These are phyloP conservation scores for Esox lucius DNA, from an alignment of 2,797 vertebrate species.

Conservation along the genomic window DNA sequence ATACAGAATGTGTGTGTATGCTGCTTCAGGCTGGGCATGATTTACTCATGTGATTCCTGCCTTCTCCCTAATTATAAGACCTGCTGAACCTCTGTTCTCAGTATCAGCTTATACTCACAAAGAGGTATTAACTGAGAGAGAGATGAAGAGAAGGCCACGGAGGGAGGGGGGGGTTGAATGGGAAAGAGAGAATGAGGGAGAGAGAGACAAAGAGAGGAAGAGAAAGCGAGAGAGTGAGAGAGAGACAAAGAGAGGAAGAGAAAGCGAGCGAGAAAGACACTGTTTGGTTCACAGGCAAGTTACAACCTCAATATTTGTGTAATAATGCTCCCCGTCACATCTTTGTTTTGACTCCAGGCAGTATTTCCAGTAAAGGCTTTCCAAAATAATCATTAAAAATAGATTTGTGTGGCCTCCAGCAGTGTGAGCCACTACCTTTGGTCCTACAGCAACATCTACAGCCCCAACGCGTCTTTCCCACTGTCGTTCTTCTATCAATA, in stretches of 20 bases:
- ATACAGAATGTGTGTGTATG: background rate
- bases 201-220: background rate
- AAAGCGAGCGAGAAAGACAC: no score
- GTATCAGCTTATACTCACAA: background rate
- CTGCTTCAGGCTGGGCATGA: constrained; percentile 3
- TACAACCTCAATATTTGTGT: background rate
- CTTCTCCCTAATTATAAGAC: constrained; percentile 14
- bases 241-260: background rate
- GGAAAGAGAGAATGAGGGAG: background rate
- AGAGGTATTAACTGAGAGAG: background rate
- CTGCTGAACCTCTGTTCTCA: background rate
- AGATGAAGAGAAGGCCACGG: background rate
- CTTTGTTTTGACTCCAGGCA: background rate
- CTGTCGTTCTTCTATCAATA: no score
- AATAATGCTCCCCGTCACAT: background rate
- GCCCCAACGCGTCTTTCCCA: no score
- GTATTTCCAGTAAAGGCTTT: background rate
- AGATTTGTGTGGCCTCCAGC: no score
- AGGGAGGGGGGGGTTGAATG: background rate
- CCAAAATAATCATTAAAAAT: background rate
- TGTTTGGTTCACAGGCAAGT: background rate
- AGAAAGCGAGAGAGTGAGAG: no score
- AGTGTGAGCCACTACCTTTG: no score
- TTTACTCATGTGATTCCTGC: constrained; percentile 22
- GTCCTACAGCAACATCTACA: no score